Base-by-base conservation (phyloP, 2,888 invertebrate species). In the Parascotia fuliginaria region DNA sequence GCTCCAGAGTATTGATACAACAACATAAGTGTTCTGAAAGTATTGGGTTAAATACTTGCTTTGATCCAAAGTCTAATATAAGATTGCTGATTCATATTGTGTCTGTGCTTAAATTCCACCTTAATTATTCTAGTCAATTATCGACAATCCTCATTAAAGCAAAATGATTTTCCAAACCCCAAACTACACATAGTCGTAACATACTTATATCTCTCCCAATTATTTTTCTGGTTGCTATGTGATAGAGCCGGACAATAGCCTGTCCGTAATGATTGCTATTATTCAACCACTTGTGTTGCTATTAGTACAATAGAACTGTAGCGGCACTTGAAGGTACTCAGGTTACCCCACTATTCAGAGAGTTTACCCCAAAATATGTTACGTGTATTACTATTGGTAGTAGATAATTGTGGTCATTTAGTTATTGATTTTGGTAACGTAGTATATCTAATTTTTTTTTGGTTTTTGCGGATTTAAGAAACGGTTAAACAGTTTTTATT, bases 181-280 rank as follows among this genome's bases (percentile, higher is more conserved):
- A 31, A 31, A 41, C 41, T 34, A 29, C 14, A 37, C 28, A 41
- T 11, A 52, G 39, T 44, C 34, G 28, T 39, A 12, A 14, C 33
- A 24, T 33, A 33, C n/a, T 16, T 15, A 32, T 7, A 15, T 46
- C 31, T 11, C 9, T 33, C 13, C 60, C 72, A 71, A 73, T 74
- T 66, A 70, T 60, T 58, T 48, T 49, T 57, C 85, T 79, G 76
- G 70, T 73, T 63, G 7, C 7, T 4, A 75, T 81, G 82, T 80
- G 79, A 81, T 70, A 24, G 9, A 38, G 42, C 70, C 75, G 80
- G 79, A 84, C 83, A 83, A 85, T 77, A 78, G 81, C 66, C 70
- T 75, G 76, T 68, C 74, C 73, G 66, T 67, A 67, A 67, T 60
- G 67, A 81, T 76, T 58, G 70, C 67, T 70, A 81, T 84, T 86